Percentiles rank a stretch among this genome's conserved stretches.
phyloP scores from a whole-genome alignment of 2,888 invertebrate species.

The Microctonus hyperodae region DNA sequence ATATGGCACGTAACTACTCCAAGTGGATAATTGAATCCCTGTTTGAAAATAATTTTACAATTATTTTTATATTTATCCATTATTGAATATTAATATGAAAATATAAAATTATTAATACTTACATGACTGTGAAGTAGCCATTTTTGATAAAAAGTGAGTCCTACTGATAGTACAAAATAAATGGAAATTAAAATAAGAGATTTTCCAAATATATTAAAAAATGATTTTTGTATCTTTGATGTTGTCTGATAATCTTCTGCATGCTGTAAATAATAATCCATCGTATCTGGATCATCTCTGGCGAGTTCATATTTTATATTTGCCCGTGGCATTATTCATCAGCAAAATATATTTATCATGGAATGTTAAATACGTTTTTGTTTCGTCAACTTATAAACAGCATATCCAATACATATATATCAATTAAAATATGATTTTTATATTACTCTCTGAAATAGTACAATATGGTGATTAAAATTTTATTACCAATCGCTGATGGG shows the following conservation, averaged over 20 bases:
- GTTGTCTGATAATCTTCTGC: conserved; percentile 50
- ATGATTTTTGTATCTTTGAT: conserved; percentile 46
- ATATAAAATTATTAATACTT: conserved; percentile 38
- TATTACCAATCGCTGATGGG: neutral
- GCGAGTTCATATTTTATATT: conserved; percentile 60
- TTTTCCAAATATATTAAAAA: conserved; percentile 54
- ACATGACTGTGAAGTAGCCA: conserved; percentile 81
- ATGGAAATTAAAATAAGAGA: conserved; percentile 71
- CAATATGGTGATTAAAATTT: conserved; percentile 1
- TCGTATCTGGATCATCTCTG: conserved; percentile 53
- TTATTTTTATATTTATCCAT: conserved; percentile 12
- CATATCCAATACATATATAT: neutral
- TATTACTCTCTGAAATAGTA: conserved; percentile 1
- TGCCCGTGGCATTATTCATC: conserved; percentile 55
- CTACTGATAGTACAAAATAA: conserved; percentile 92
- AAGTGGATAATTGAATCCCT: conserved; percentile 90
- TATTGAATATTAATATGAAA: conserved; percentile 14
- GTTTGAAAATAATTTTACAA: conserved; percentile 40
- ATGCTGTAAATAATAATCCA: conserved; percentile 54
- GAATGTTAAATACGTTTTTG: conserved; percentile 22
- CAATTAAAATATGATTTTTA: neutral
- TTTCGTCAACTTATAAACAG: neutral
- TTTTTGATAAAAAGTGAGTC: conserved; percentile 96
- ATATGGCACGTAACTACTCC: conserved; percentile 91
- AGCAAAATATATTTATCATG: neutral